These are phyloP conservation scores for Schizopygopsis pylzovi DNA, from an alignment of 2,797 vertebrate genomes.

Conservation along the genomic window DNA sequence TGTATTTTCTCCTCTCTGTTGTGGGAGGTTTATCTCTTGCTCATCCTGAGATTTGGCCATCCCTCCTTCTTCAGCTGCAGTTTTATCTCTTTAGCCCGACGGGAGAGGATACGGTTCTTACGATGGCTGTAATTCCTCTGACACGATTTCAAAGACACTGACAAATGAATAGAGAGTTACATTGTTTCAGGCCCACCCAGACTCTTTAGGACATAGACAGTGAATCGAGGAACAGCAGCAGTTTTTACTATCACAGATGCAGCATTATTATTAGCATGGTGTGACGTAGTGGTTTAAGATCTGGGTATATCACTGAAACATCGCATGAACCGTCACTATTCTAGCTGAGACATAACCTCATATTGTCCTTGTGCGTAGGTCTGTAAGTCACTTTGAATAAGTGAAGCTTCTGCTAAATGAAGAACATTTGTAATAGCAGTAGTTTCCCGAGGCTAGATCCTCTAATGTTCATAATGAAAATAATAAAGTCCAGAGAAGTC, in stretches of 20 bases:
- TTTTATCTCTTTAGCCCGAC: slow-evolving; percentile 26
- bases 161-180: slow-evolving; percentile 28
- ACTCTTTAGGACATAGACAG: background rate
- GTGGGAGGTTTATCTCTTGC: slow-evolving; percentile 52
- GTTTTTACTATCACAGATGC: background rate
- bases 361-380: background rate
- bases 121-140: slow-evolving; percentile 8
- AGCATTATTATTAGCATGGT: background rate
- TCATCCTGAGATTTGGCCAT: slow-evolving; percentile 60
- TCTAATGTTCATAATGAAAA: background rate
- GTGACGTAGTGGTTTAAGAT: background rate
- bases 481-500: background rate
- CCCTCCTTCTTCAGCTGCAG: background rate
- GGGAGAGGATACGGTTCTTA: slow-evolving; percentile 46
- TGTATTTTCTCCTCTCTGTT: slow-evolving; percentile 50
- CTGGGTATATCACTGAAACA: background rate
- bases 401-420: background rate
- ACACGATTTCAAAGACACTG: slow-evolving; percentile 16
- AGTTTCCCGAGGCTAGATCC: slow-evolving; percentile 5
- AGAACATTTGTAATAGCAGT: background rate
- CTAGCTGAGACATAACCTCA: background rate
- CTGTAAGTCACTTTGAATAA: background rate
- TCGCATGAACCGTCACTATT: background rate
- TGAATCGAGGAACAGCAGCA: background rate
- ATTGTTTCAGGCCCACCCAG: slow-evolving; percentile 22